Conservation (phyloP, 2,888 invertebrate genomes). For the Parnassius orleans region DNA sequence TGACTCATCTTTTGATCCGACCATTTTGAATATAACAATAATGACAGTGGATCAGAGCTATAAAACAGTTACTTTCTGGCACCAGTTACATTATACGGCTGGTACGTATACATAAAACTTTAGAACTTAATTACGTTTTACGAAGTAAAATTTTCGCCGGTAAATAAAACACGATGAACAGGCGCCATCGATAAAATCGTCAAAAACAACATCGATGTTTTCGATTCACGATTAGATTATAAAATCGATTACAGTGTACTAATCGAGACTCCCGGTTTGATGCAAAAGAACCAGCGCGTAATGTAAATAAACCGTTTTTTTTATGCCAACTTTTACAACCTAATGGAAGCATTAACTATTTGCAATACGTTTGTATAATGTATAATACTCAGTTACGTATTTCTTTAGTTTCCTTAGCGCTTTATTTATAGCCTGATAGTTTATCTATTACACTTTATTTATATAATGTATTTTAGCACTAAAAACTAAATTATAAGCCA, state of each 20-base stretch:
- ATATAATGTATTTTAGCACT: too few relatives aligned
- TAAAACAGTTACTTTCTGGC: slow-evolving; percentile 8
- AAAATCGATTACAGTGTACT: slow-evolving; percentile 21
- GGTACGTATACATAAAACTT: slow-evolving; percentile 15
- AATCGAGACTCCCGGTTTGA: slow-evolving; percentile 15
- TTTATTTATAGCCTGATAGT: too few relatives aligned
- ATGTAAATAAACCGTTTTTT: slow-evolving; percentile 17
- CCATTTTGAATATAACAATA: too few relatives aligned
- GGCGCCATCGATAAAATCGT: slow-evolving; percentile 34
- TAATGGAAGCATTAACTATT: slow-evolving; percentile 1
- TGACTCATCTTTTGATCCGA: too few relatives aligned
- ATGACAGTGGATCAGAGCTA: not conserved
- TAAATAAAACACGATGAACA: slow-evolving; percentile 25
- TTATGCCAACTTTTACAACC: slow-evolving; percentile 10
- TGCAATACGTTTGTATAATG: not conserved
- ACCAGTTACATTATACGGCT: slow-evolving; percentile 5
- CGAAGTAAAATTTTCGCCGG: slow-evolving; percentile 24
- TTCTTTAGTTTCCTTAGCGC: too few relatives aligned
- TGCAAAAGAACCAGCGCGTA: slow-evolving; percentile 10
- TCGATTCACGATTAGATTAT: slow-evolving; percentile 11
- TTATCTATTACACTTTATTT: too few relatives aligned
- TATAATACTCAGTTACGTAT: not conserved
- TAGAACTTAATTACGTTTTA: slow-evolving; percentile 20
- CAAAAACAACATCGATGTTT: slow-evolving; percentile 31
- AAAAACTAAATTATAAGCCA: too few relatives aligned